A percentile compares a stretch with the other conserved stretches of the same genome.
These are phyloP conservation scores for Sylvilagus bachmani DNA, from an alignment of 2,113 vertebrate species.

Conservation along the genomic window DNA sequence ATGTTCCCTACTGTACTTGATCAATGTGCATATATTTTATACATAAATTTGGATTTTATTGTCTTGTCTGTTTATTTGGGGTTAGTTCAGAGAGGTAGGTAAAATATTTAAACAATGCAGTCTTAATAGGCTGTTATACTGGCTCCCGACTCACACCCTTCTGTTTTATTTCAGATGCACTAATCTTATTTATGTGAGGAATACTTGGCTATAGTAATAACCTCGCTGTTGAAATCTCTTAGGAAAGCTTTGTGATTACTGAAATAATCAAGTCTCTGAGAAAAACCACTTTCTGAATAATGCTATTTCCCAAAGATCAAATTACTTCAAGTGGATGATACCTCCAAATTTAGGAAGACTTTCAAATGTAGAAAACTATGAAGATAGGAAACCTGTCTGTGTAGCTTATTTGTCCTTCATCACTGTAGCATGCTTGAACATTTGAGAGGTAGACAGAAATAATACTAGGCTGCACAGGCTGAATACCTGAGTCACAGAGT, in stretches of 20 bases:
- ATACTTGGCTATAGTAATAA: neutral
- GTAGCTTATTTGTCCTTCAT: neutral
- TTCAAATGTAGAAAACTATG: neutral
- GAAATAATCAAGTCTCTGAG: neutral
- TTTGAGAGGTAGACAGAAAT: neutral
- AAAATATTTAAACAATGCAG: neutral
- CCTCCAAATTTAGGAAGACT: neutral
- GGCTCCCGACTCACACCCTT: neutral
- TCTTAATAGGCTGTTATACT: neutral
- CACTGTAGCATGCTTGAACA: neutral
- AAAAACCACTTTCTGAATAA: neutral
- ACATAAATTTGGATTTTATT: slow-evolving; percentile 38
- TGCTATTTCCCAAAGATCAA: neutral
- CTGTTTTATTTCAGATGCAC: slow-evolving; percentile 7
- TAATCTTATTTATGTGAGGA: neutral
- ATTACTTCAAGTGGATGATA: neutral
- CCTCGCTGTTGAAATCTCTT: neutral
- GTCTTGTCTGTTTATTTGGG: neutral
- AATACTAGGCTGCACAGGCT: neutral
- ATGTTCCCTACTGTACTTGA: neutral
- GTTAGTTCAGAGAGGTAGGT: neutral
- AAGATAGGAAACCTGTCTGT: neutral
- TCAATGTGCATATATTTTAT: neutral
- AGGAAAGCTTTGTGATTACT: neutral
- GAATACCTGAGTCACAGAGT: neutral